Evolutionary conservation across 2,797 vertebrate genomes (phyloP).

Genomic region (Sebastes baramenuke): DNA sequence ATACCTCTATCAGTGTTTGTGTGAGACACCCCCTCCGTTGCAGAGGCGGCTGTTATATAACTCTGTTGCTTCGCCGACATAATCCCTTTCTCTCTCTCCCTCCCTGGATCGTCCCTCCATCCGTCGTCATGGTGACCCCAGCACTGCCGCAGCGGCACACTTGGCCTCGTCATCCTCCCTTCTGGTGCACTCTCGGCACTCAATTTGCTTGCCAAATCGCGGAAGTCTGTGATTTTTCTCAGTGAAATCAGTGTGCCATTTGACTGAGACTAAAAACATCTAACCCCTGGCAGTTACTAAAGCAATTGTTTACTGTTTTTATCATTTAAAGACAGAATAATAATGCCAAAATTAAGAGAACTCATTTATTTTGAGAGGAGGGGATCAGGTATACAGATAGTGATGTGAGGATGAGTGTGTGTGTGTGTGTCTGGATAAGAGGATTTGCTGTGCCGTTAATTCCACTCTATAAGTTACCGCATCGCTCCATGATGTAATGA

Average conservation of each 20-base stretch:
- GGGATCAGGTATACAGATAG: not conserved
- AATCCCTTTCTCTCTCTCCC: slow-evolving; percentile 6
- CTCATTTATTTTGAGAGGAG: not conserved
- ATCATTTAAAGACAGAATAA: not conserved
- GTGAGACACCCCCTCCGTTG: not conserved
- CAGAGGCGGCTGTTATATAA: slow-evolving; percentile 59
- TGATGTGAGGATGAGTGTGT: slow-evolving; percentile 3
- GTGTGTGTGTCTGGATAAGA: slow-evolving; percentile 39
- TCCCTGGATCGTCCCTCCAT: slow-evolving; percentile 34
- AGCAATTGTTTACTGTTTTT: not conserved
- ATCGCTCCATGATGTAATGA: slow-evolving; percentile 36
- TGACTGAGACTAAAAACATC: not conserved
- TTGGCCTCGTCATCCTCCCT: slow-evolving; percentile 13
- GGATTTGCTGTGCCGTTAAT: slow-evolving; percentile 48
- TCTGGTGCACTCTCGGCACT: slow-evolving; percentile 15
- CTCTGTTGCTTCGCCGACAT: slow-evolving; percentile 15
- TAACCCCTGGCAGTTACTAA: not conserved
- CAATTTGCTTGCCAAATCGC: slow-evolving; percentile 36
- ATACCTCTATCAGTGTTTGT: not conserved
- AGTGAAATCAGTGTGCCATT: not conserved
- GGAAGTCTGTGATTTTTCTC: not conserved
- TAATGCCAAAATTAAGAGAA: not conserved
- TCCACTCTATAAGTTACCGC: slow-evolving; percentile 24
- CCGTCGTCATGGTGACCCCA: slow-evolving; percentile 69
- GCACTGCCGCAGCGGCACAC: slow-evolving; percentile 52